phyloP scores from a whole-genome alignment of 1,140 invertebrate species.

The Luehdorfia chinensis region DNA sequence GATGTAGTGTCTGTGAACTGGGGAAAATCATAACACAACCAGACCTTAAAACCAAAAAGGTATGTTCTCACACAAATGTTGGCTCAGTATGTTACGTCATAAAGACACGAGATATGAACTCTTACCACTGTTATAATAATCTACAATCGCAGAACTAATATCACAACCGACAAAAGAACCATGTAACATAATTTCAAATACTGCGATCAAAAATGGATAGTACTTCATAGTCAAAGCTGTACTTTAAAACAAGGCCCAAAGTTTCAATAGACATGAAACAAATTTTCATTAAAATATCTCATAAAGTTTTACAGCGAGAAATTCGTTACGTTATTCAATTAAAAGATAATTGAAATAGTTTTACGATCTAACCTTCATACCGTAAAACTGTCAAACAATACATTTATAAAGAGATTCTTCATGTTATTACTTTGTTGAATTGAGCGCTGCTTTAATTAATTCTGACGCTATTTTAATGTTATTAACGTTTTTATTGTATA shows the following conservation, averaged over 20 bases:
- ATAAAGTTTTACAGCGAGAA: slow-evolving; percentile 6
- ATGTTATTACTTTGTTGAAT: too few species aligned
- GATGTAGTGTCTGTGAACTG: too few species aligned
- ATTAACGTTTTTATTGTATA: too few species aligned
- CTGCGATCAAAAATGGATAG: slow-evolving; percentile 1
- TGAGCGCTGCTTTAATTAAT: too few species aligned
- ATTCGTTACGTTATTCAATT: slow-evolving; percentile 8
- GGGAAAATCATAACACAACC: too few species aligned
- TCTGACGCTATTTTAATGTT: too few species aligned
- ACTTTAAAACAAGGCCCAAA: background rate
- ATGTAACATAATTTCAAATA: slow-evolving; percentile 1
- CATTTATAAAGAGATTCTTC: too few species aligned
- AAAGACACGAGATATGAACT: too few species aligned
- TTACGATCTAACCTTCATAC: slow-evolving; percentile 2
- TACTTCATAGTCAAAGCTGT: slow-evolving; percentile 11
- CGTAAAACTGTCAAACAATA: too few species aligned
- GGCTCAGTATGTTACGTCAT: too few species aligned
- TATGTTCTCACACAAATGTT: too few species aligned
- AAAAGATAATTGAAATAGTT: slow-evolving; percentile 11
- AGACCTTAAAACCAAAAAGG: too few species aligned
- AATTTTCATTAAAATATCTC: slow-evolving; percentile 10
- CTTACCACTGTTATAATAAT: slow-evolving; percentile 37
- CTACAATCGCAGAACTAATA: background rate
- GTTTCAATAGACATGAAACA: background rate
- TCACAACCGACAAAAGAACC: background rate